Conservation (phyloP, 2,113 vertebrate genomes). For the Microcebus murinus region DNA sequence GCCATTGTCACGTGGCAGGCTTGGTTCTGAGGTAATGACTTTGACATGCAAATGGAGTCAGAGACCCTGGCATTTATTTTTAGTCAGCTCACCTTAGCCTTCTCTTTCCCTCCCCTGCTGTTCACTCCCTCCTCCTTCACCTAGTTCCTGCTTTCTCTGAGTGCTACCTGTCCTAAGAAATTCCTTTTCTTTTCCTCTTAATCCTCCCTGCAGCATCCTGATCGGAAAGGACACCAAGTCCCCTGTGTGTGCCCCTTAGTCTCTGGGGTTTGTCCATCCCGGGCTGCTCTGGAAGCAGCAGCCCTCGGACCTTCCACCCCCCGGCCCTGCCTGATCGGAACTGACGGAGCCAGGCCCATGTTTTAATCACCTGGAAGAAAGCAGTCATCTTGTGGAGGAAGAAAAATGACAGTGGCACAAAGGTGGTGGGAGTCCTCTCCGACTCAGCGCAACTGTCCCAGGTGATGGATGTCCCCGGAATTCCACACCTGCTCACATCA, state of each 20-base stretch:
- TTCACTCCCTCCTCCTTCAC: neutral
- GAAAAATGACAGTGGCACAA: neutral
- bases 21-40: neutral
- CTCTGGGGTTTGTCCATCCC: rapidly evolving
- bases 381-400: neutral
- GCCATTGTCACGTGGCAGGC: neutral
- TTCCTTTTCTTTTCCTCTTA: neutral
- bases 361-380: neutral
- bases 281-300: rapidly evolving
- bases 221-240: rapidly evolving
- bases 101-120: neutral
- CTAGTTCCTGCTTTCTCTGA: neutral
- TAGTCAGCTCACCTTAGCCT: neutral
- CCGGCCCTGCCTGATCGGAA: neutral
- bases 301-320: neutral
- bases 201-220: neutral
- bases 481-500: neutral
- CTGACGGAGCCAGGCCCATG: rapidly evolving
- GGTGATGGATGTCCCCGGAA: neutral
- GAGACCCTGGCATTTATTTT: neutral
- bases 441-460: neutral
- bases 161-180: rapidly evolving
- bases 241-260: rapidly evolving
- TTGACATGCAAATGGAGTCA: neutral
- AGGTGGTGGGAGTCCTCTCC: neutral